Evolutionary conservation across 2,888 invertebrate genomes (phyloP).

Genomic region (Cryptocephalus moraei): DNA sequence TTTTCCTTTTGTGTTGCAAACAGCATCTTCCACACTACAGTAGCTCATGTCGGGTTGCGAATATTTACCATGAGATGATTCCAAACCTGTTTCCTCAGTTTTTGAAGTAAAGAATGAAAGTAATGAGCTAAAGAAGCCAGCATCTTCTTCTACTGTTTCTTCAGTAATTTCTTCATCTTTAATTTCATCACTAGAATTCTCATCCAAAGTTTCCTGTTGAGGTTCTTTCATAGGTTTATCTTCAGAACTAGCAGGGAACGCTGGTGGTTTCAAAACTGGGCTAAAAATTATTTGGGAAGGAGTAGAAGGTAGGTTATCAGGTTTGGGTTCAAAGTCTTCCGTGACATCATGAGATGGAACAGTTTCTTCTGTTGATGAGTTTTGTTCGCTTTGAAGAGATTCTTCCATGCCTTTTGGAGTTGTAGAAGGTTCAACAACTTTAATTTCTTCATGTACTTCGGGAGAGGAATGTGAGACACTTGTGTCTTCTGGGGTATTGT

Average conservation of each 20-base stretch:
- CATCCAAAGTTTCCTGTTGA: too few relatives aligned
- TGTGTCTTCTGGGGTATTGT: too few relatives aligned
- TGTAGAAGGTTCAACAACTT: neutral
- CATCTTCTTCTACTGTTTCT: conserved; percentile 1
- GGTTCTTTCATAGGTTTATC: too few relatives aligned
- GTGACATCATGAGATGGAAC: neutral
- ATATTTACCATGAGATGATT: neutral
- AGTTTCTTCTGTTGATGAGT: neutral
- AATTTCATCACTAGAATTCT: neutral
- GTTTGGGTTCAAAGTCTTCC: neutral
- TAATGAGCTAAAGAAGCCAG: conserved; percentile 5
- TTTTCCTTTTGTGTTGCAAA: neutral
- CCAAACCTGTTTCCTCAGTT: neutral
- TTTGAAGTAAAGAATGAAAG: conserved; percentile 5
- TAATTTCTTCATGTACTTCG: neutral
- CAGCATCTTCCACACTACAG: neutral
- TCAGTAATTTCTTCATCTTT: conserved; percentile 3
- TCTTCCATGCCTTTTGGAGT: neutral
- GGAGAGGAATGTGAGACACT: neutral
- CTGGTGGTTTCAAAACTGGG: too few relatives aligned
- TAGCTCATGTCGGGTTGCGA: conserved; percentile 1
- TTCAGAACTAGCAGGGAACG: too few relatives aligned
- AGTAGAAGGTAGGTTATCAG: too few relatives aligned
- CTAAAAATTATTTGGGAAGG: too few relatives aligned
- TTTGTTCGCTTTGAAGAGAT: neutral